Conservation (phyloP, 1,140 invertebrate genomes). For the Prorops nasuta region DNA sequence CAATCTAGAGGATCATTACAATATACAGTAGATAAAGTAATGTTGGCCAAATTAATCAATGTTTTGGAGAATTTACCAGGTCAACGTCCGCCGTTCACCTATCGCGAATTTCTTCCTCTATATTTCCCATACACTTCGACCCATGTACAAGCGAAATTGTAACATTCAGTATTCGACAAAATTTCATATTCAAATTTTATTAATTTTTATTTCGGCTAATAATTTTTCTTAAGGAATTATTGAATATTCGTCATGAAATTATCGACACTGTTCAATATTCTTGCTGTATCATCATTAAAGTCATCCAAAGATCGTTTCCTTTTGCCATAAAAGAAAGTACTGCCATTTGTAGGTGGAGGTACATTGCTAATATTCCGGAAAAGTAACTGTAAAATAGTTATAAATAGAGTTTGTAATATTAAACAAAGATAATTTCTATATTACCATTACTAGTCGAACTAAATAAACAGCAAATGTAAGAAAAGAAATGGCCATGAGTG, state of each 20-base stretch:
- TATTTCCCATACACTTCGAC: constrained; percentile 22
- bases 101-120: constrained; percentile 29
- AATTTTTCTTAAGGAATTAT: not conserved
- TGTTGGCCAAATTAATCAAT: constrained; percentile 24
- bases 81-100: constrained; percentile 30
- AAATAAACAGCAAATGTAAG: constrained; percentile 81
- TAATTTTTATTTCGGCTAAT: not conserved
- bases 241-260: constrained; percentile 15
- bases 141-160: constrained; percentile 47
- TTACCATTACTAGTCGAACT: constrained; percentile 78
- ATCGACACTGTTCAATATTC: constrained; percentile 32
- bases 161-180: constrained; percentile 8
- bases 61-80: constrained; percentile 37
- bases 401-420: constrained; percentile 7
- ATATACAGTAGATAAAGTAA: constrained; percentile 32
- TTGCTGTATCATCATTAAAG: constrained; percentile 29
- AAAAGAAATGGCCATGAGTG: constrained; percentile 78
- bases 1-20: constrained; percentile 14
- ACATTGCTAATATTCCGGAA: constrained; percentile 30
- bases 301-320: constrained; percentile 35
- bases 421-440: not conserved
- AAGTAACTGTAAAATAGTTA: constrained; percentile 32
- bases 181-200: not conserved
- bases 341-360: not conserved
- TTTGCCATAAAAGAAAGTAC: constrained; percentile 39